These are phyloP conservation scores for Acrobasis repandana DNA, from an alignment of 2,888 invertebrate species.

Conservation along the genomic window DNA sequence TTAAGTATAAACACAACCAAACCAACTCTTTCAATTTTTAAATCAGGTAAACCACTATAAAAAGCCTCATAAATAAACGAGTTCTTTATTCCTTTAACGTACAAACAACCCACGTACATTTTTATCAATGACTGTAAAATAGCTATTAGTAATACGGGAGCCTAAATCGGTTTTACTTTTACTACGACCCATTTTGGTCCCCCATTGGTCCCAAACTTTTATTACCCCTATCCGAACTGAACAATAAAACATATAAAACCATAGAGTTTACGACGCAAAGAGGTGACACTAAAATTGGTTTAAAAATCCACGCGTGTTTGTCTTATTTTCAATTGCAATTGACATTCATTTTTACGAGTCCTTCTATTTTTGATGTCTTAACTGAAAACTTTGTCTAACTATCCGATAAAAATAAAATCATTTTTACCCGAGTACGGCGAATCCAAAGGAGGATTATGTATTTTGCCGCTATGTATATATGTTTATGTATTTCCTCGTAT, in stretches of 20 bases:
- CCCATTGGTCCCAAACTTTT: slow-evolving; percentile 13
- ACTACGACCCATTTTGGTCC: slow-evolving; percentile 10
- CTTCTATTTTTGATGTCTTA: too few relatives aligned
- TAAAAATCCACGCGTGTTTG: too few relatives aligned
- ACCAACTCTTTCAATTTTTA: not conserved
- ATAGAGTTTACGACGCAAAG: not conserved
- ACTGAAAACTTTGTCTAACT: too few relatives aligned
- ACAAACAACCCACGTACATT: slow-evolving; percentile 2
- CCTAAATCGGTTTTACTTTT: slow-evolving; percentile 13
- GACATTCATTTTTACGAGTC: too few relatives aligned
- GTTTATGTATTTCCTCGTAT: too few relatives aligned
- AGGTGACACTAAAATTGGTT: not conserved
- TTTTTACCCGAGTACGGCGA: too few relatives aligned
- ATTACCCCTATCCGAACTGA: not conserved
- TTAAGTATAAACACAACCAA: not conserved
- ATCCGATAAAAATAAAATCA: too few relatives aligned
- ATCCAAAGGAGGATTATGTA: too few relatives aligned
- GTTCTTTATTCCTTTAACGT: not conserved
- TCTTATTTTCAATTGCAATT: too few relatives aligned
- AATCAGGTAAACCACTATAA: not conserved
- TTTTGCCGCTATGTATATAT: too few relatives aligned
- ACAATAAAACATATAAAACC: slow-evolving; percentile 7
- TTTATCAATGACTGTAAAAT: slow-evolving; percentile 19
- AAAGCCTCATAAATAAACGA: not conserved
- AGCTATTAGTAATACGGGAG: slow-evolving; percentile 2